Percentiles rank a stretch among this genome's conserved stretches.
Evolutionary conservation across 1,140 invertebrate genomes (phyloP).

Genomic region (Antheraea pernyi): DNA sequence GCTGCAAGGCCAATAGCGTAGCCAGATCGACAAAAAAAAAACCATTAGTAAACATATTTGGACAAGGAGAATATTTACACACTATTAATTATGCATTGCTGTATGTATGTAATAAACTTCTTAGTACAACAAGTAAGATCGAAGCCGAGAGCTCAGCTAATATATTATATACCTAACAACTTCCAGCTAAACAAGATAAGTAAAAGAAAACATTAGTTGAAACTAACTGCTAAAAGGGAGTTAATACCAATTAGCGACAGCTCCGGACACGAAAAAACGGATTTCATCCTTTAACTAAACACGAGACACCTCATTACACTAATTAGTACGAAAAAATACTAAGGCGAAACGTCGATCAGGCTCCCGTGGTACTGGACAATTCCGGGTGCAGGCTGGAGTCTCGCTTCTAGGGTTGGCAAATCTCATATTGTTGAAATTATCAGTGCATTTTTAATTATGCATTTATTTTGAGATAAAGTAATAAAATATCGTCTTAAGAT

Average conservation of each 20-base stretch:
- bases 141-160: neutral
- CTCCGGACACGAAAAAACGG: constrained; percentile 16
- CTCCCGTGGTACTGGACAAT: constrained; percentile 38
- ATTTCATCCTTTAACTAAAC: constrained; percentile 18
- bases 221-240: constrained; percentile 5
- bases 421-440: neutral
- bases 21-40: no score
- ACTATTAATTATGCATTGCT: no score
- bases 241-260: constrained; percentile 21
- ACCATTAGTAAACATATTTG: no score
- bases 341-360: constrained; percentile 51
- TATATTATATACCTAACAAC: neutral
- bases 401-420: neutral
- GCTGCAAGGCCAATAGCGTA: no score
- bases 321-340: constrained; percentile 61
- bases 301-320: constrained; percentile 56
- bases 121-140: no score
- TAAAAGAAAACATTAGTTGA: constrained; percentile 12
- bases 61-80: no score
- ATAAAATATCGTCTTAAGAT: no score
- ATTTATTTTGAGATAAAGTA: no score
- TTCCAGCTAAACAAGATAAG: neutral
- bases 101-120: no score
- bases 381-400: constrained; percentile 36
- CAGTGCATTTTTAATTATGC: no score